A percentile compares a stretch with the other conserved stretches of the same genome.
These are phyloP conservation scores for Neocloeon triangulifer DNA, from an alignment of 1,140 invertebrate genomes.

Conservation along the genomic window DNA sequence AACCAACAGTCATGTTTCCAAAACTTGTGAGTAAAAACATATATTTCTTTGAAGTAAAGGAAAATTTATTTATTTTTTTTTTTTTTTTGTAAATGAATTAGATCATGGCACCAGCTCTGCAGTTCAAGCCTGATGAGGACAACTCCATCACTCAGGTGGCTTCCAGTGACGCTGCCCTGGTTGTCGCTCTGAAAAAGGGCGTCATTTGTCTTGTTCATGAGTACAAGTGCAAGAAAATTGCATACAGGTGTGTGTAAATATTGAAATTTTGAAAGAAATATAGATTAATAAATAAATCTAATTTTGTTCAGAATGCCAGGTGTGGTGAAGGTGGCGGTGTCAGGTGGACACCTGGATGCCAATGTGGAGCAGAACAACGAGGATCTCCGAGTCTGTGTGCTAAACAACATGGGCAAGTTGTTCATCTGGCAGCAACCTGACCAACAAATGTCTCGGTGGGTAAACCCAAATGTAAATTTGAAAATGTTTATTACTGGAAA, in stretches of 20 bases:
- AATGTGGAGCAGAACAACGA: constrained; percentile 19
- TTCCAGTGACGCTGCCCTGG: constrained; percentile 40
- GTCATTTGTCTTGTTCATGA: constrained; percentile 47
- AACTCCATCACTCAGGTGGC: constrained; percentile 24
- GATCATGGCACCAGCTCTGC: too few relatives aligned
- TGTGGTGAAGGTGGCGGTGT: neutral
- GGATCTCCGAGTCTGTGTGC: constrained; percentile 29
- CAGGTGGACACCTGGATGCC: constrained; percentile 1
- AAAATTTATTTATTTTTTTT: too few relatives aligned
- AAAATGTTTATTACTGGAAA: too few relatives aligned
- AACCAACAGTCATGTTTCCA: constrained; percentile 13
- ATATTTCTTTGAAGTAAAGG: too few relatives aligned
- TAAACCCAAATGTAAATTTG: too few relatives aligned
- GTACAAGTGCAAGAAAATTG: constrained; percentile 41
- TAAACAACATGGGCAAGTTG: constrained; percentile 32
- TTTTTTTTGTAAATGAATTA: too few relatives aligned
- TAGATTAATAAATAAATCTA: neutral
- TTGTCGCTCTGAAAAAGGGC: constrained; percentile 34
- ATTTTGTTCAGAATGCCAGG: constrained; percentile 15
- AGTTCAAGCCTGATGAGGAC: too few relatives aligned
- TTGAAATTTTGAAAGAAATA: too few relatives aligned
- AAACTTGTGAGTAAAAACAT: constrained; percentile 21
- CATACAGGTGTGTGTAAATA: constrained; percentile 25
- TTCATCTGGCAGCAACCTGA: constrained; percentile 38
- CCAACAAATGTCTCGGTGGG: constrained; percentile 25